Evolutionary conservation across 2,888 invertebrate genomes (phyloP).

Genomic region (Sesia apiformis): DNA sequence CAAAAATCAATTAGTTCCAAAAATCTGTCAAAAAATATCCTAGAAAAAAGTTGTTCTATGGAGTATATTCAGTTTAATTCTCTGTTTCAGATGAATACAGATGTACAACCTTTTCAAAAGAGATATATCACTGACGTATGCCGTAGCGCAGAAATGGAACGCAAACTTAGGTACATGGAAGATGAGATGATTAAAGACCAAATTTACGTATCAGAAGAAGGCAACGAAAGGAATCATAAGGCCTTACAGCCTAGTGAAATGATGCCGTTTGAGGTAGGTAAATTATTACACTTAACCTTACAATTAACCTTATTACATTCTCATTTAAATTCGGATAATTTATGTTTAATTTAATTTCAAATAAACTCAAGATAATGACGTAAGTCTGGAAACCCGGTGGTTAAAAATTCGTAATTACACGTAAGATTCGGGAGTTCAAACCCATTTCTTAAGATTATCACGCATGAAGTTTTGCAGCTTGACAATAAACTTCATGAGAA

Average conservation of each 20-base stretch:
- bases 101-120: slow-evolving; percentile 85
- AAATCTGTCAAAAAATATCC: no score
- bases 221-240: slow-evolving; percentile 15
- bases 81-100: slow-evolving; percentile 42
- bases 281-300: no score
- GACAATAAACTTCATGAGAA: no score
- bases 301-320: neutral
- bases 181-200: slow-evolving; percentile 83
- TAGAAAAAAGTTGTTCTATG: no score
- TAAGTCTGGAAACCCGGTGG: no score
- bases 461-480: no score
- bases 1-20: no score
- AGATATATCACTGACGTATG: slow-evolving; percentile 89
- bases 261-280: slow-evolving; percentile 81
- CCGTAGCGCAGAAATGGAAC: slow-evolving; percentile 89
- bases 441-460: no score
- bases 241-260: slow-evolving; percentile 81
- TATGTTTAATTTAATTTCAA: no score
- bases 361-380: no score
- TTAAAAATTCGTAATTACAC: no score
- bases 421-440: no score
- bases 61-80: neutral
- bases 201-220: slow-evolving; percentile 73
- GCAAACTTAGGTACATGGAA: slow-evolving; percentile 83
- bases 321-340: neutral